Evolutionary conservation across 2,113 vertebrate species (phyloP), one percentile per base, ranked within the genome.

Genomic region (Stomatorhinus ivindoensis): DNA sequence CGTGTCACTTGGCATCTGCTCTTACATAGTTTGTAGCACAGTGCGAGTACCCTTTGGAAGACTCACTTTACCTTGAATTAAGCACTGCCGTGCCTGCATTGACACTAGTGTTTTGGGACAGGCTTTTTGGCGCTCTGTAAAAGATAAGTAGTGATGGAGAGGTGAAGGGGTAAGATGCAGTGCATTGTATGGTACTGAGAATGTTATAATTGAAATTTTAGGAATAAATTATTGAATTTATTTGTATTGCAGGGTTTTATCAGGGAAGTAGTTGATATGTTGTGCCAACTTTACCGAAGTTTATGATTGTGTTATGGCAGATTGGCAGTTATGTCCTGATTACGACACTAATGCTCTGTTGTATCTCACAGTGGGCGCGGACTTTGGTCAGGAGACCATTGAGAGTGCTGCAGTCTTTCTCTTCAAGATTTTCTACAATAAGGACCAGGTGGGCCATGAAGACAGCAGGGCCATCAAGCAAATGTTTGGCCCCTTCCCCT

Each of bases 401-500:
- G 97, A 99, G 94, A 96, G 97, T 58, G 98, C 96, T 3, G 97
- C 97, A 3, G 96, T 97, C 89, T 99, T 99, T 93, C 96, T 99
- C 48, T 98, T 99, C 90, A 97, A 97, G 94, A 97, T 94, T 4
- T 97, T 99, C 95, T 95, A 96, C 83, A 94, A 95, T 90, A 98
- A 97, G 90, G 96, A 98, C 85, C 96, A 92, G 88, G 96, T 99
- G 91, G 97, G 97, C 89, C 95, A 95, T 3, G 96, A 97, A 92
- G 98, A 99, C 92, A 98, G 97, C 51, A 95, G 97, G 83, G 94
- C 96, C 90, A 97, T 99, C 87, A 98, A 97, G 89, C 97, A 98
- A 91, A 97, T 98, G 97, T 99, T 99, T 91, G 98, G 98, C 39
- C 98, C 98, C 0, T 99, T 99, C 91, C 97, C 98, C 0, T 96